These are phyloP conservation scores for Polypedilum vanderplanki DNA, from an alignment of 1,140 invertebrate species.

Conservation along the genomic window DNA sequence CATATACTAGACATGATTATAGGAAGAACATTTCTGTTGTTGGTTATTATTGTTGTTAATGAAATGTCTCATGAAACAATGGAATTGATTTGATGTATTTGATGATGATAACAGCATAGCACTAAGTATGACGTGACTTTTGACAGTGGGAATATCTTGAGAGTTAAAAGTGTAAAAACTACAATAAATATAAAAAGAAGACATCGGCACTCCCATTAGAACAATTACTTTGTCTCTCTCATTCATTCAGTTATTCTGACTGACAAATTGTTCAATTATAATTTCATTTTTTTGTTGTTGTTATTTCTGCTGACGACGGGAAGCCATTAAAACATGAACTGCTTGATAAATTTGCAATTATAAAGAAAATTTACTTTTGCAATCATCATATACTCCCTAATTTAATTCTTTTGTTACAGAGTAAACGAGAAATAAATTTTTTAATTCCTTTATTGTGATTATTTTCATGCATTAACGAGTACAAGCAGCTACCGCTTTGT, in stretches of 20 bases:
- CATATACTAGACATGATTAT: not conserved
- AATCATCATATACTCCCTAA: not conserved
- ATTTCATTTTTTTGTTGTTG: not conserved
- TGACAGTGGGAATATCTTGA: too few relatives aligned
- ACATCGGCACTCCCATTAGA: not conserved
- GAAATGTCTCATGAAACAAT: not conserved
- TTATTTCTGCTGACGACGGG: constrained; percentile 4
- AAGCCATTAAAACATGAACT: constrained; percentile 13
- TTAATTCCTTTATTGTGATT: not conserved
- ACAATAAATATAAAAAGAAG: too few relatives aligned
- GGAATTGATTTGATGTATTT: not conserved
- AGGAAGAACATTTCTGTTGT: not conserved
- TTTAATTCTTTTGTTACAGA: not conserved
- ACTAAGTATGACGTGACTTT: too few relatives aligned
- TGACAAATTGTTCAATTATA: constrained; percentile 19
- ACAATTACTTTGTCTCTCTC: not conserved
- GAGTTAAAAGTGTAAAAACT: too few relatives aligned
- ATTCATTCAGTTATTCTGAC: too few relatives aligned
- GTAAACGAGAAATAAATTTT: not conserved
- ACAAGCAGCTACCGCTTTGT: too few relatives aligned
- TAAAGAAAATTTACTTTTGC: not conserved
- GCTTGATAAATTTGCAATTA: not conserved
- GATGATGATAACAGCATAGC: not conserved
- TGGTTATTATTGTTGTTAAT: not conserved
- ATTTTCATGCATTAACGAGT: not conserved